Evolutionary conservation across 2,797 vertebrate genomes (phyloP).

Genomic region (Betta splendens): DNA sequence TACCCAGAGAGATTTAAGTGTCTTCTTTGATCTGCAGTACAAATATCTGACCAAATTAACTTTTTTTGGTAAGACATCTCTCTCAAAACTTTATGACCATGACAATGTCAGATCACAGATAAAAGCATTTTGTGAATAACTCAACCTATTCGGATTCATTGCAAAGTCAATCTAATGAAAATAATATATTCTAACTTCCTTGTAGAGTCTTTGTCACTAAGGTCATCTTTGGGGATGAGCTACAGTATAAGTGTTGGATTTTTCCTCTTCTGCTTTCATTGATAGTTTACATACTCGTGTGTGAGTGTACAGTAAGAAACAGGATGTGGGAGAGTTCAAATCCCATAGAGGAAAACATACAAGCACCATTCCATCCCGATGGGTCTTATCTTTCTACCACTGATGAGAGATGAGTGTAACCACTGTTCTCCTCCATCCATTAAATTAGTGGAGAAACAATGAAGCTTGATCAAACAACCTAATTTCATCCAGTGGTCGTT

Average conservation of each 20-base stretch:
- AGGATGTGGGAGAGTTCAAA: conserved; percentile 70
- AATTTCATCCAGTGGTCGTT: conserved; percentile 15
- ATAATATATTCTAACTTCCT: conserved; percentile 29
- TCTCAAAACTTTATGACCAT: conserved; percentile 1
- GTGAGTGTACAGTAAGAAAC: conserved; percentile 50
- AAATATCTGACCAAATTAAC: conserved; percentile 19
- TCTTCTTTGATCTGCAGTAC: conserved; percentile 9
- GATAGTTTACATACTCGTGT: conserved; percentile 41
- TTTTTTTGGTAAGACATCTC: conserved; percentile 1
- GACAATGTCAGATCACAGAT: conserved; percentile 1
- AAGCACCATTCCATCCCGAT: conserved; percentile 38
- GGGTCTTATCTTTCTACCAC: conserved; percentile 36
- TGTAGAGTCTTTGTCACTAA: conserved; percentile 28
- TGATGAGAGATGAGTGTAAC: conserved; percentile 53
- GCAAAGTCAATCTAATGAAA: neutral
- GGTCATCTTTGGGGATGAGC: conserved; percentile 39
- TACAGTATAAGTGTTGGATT: conserved; percentile 21
- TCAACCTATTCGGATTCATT: neutral
- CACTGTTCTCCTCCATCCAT: conserved; percentile 16
- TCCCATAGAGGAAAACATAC: conserved; percentile 46
- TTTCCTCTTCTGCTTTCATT: conserved; percentile 24
- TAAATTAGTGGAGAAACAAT: conserved; percentile 19
- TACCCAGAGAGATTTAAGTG: conserved; percentile 12
- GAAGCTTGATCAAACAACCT: conserved; percentile 20
- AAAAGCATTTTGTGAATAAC: conserved; percentile 15